Percentiles rank a stretch among this genome's conserved stretches.
phyloP scores from a whole-genome alignment of 2,113 vertebrate genomes.

The Rutilus rutilus region DNA sequence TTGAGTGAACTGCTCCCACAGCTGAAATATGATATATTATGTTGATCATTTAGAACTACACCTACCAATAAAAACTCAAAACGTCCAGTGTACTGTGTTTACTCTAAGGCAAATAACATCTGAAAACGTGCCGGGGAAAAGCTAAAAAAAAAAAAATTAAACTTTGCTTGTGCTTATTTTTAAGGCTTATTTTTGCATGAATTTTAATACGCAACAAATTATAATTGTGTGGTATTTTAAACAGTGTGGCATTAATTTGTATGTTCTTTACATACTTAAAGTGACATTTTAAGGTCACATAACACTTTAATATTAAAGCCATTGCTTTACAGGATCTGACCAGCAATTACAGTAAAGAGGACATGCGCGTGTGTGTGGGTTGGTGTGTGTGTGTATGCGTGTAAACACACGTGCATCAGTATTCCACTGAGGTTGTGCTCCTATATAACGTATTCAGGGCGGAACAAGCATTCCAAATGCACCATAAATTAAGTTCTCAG shows the following conservation, averaged over 20 bases:
- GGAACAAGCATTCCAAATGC: conserved; percentile 75
- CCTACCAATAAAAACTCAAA: neutral
- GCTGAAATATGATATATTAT: conserved; percentile 18
- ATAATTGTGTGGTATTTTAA: conserved; percentile 32
- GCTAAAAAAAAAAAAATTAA: neutral
- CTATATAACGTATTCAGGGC: conserved; percentile 76
- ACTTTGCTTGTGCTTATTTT: neutral
- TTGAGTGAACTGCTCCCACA: conserved; percentile 7
- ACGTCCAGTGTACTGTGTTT: neutral
- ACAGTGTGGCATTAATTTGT: conserved; percentile 25
- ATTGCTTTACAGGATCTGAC: neutral
- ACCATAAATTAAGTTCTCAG: conserved; percentile 79
- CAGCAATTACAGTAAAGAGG: neutral
- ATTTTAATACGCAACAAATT: neutral
- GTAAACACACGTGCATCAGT: conserved; percentile 76
- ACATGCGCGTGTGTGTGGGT: neutral
- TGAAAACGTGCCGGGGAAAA: neutral
- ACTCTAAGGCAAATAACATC: neutral
- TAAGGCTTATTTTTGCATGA: neutral
- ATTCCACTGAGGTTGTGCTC: conserved; percentile 77
- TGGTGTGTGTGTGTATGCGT: neutral
- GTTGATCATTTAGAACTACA: neutral
- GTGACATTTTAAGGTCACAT: neutral
- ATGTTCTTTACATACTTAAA: neutral
- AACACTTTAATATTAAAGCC: conserved; percentile 16